Evolutionary conservation across 2,797 vertebrate genomes (phyloP).

Genomic region (Apogon talboti): DNA sequence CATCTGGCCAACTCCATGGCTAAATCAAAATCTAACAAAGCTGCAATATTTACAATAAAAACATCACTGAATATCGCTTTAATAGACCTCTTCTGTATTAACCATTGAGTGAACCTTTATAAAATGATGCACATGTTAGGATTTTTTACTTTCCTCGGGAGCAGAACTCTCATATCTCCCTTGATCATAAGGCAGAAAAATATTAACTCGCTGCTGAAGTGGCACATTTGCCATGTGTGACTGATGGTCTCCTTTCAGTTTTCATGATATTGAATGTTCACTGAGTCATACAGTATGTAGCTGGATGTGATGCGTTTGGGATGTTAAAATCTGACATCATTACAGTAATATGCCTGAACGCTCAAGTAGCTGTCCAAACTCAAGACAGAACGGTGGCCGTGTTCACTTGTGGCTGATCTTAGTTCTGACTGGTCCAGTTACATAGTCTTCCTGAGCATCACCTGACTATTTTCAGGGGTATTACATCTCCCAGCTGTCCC

Average conservation of each 20-base stretch:
- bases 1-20: neutral
- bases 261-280: neutral
- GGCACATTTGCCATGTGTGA: neutral
- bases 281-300: no score
- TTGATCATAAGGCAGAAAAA: neutral
- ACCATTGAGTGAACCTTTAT: neutral
- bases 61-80: neutral
- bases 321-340: neutral
- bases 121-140: neutral
- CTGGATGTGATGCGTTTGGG: neutral
- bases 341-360: neutral
- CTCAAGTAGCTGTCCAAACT: no score
- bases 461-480: slow-evolving; percentile 12
- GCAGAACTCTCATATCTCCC: neutral
- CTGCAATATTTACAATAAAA: neutral
- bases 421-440: neutral
- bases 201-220: neutral
- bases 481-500: slow-evolving; percentile 7
- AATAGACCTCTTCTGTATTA: neutral
- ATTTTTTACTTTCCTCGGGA: neutral
- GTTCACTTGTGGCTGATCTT: neutral
- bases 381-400: neutral
- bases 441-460: neutral
- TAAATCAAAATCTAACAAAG: neutral
- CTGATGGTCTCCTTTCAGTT: neutral